Conservation (phyloP, 2,797 vertebrate genomes). For the Hemitrygon akajei region DNA sequence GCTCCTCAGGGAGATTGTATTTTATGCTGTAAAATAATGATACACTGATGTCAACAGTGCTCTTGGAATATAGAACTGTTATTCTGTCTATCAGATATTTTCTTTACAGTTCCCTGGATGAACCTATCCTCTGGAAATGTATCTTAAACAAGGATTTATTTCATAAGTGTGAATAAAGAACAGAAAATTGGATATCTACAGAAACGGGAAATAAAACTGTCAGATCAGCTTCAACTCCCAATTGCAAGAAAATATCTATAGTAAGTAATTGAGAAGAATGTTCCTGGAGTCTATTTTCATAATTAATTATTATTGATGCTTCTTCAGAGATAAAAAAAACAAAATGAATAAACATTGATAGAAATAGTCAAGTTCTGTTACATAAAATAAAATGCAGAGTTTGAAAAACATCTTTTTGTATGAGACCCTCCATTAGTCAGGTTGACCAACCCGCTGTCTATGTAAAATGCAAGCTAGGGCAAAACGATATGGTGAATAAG, state of each 20-base stretch:
- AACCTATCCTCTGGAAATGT: conserved; percentile 14
- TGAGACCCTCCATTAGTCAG: too few relatives aligned
- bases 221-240: neutral
- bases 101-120: neutral
- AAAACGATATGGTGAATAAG: too few relatives aligned
- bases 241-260: neutral
- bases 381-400: neutral
- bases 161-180: neutral
- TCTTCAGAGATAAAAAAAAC: neutral
- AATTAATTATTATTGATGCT: neutral
- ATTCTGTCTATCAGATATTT: conserved; percentile 1
- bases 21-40: neutral
- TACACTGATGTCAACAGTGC: neutral
- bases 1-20: neutral
- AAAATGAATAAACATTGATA: neutral
- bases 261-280: neutral
- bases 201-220: neutral
- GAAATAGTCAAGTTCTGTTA: neutral
- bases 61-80: neutral
- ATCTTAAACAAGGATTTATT: neutral
- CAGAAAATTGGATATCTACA: neutral
- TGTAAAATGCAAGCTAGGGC: too few relatives aligned
- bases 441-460: too few relatives aligned
- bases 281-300: neutral
- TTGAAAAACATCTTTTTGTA: neutral